Conservation (phyloP, 2,888 invertebrate genomes). For the Synergus umbraculus region DNA sequence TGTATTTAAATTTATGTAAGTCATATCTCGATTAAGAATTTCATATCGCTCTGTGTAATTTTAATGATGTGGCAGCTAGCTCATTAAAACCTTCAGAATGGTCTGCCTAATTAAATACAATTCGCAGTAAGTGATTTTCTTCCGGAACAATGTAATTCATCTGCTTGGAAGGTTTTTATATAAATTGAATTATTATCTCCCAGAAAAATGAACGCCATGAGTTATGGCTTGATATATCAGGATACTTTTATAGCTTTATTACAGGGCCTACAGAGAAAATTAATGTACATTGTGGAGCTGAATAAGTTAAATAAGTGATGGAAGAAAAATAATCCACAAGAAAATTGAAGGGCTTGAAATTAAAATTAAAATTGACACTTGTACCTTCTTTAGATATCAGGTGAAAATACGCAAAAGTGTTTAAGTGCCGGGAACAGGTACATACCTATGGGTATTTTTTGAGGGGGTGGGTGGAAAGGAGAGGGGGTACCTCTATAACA, state of each 20-base stretch:
- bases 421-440: constrained; percentile 47
- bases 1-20: constrained; percentile 8
- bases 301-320: background rate
- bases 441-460: constrained; percentile 28
- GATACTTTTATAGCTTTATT: constrained; percentile 15
- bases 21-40: background rate
- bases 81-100: background rate
- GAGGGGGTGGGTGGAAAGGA: constrained; percentile 56
- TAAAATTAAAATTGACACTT: too few species aligned
- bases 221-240: background rate
- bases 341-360: too few species aligned
- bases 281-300: background rate
- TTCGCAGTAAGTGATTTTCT: background rate
- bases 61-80: background rate
- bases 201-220: background rate
- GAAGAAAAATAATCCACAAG: too few species aligned
- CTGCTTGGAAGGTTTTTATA: background rate
- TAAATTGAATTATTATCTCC: constrained; percentile 7
- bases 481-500: constrained; percentile 69
- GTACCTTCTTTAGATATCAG: background rate
- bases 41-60: background rate
- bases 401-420: background rate
- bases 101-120: background rate
- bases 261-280: background rate
- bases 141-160: constrained; percentile 20